A percentile compares a stretch with the other conserved stretches of the same genome.
Evolutionary conservation across 2,113 vertebrate species (phyloP).

Genomic region (Clarias macrocephalus): DNA sequence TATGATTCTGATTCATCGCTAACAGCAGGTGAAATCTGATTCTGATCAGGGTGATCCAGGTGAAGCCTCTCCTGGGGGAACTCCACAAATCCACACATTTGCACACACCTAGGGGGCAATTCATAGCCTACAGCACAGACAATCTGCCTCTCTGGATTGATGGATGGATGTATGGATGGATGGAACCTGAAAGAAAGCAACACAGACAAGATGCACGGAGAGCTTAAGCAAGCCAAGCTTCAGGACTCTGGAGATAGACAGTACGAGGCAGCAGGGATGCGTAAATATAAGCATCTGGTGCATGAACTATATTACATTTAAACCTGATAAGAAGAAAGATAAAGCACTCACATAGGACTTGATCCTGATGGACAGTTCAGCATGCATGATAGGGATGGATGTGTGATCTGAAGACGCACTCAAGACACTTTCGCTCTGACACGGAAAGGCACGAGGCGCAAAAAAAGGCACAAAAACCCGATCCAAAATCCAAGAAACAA

Average conservation of each 20-base stretch:
- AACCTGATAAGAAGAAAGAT: not conserved
- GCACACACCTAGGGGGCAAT: not conserved
- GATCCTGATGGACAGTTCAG: not conserved
- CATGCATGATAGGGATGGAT: not conserved
- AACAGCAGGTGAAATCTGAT: not conserved
- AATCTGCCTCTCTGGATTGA: not conserved
- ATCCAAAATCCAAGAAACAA: not conserved
- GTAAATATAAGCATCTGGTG: not conserved
- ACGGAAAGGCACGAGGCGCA: not conserved
- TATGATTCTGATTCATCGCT: not conserved
- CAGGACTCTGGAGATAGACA: not conserved
- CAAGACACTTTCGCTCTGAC: not conserved
- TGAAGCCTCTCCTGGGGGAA: not conserved
- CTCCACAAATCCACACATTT: not conserved
- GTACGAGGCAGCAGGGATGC: not conserved
- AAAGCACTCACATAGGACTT: not conserved
- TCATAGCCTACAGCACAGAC: not conserved
- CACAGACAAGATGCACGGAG: not conserved
- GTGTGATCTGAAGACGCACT: not conserved
- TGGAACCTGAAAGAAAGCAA: not conserved
- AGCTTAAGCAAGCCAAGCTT: not conserved
- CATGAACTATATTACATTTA: not conserved
- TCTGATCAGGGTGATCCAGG: not conserved
- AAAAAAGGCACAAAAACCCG: not conserved
- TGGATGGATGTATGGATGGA: not conserved